phyloP scores from a whole-genome alignment of 2,113 vertebrate genomes.

The Pluvialis apricaria region DNA sequence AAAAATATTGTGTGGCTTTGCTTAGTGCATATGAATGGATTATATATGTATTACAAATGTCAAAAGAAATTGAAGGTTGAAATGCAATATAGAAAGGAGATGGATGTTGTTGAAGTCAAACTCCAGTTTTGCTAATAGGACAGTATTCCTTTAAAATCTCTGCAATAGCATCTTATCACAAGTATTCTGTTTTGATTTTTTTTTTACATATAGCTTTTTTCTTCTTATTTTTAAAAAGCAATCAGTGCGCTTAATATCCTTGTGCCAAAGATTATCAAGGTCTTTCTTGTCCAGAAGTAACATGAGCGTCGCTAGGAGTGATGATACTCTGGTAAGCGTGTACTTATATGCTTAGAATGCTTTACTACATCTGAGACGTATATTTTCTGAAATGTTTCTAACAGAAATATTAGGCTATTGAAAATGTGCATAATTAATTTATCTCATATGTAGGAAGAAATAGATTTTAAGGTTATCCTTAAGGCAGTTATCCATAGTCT shows the following conservation, averaged over 20 bases:
- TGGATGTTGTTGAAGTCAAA: background rate
- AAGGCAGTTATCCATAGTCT: background rate
- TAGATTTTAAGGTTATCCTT: background rate
- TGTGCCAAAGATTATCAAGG: slow-evolving; percentile 97
- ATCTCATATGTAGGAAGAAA: background rate
- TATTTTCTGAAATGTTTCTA: background rate
- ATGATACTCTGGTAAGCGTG: slow-evolving; percentile 93
- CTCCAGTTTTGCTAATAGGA: background rate
- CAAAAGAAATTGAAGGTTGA: background rate
- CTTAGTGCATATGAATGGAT: background rate
- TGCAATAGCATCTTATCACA: background rate
- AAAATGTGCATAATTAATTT: background rate
- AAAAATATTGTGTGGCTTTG: background rate
- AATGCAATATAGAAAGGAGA: background rate
- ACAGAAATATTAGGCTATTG: background rate
- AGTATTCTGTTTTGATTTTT: background rate
- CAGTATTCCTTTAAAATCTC: background rate
- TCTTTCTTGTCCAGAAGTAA: slow-evolving; percentile 98
- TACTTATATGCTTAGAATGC: background rate
- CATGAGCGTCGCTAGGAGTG: slow-evolving; percentile 93
- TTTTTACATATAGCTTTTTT: slow-evolving; percentile 20
- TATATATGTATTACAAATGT: background rate
- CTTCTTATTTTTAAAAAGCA: slow-evolving; percentile 77
- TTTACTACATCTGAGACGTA: background rate
- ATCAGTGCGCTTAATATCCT: slow-evolving; percentile 97